Evolutionary conservation across 2,888 invertebrate species (phyloP), one percentile per base, ranked within the genome.

Genomic region (Cephalotes varians): DNA sequence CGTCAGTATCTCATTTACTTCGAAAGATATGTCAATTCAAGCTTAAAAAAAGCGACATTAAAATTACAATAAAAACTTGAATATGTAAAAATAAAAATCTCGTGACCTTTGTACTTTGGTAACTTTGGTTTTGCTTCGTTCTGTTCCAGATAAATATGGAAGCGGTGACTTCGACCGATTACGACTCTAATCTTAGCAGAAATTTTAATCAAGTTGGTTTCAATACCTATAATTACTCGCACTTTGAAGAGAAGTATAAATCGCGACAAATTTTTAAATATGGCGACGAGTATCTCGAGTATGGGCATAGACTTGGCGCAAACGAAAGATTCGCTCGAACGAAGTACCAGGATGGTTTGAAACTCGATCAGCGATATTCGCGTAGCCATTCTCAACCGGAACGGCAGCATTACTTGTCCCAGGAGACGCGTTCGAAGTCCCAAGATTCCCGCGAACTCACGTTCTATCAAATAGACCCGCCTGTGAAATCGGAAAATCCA

Each of bases 71-170:
- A 54, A 65, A 65, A 65, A 54, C 7, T 37, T 12, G 2, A 62
- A 34, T 3, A 21, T 15, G 12, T 0, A 25, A n/a, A n/a, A n/a
- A 54, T 40, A 54, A 31, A 18, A 65, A 28, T 9, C 1, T 64
- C 5, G 51, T 47, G 5, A 31, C 9, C 25, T 34, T 31, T 34
- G n/a, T 49, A 34, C 18, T 12, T 21, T 25, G 5, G 21, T 72
- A 77, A 51, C n/a, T 4, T 15, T 44, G 56, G 9, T 21, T 40
- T 65, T 9, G 34, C n/a, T 34, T 0, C 71, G 25, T 80, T 80
- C 21, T 51, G n/a, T 85, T 95, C 5, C 94, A 95, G 95, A 95
- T 95, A 87, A 95, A 95, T 90, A 94, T 95, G 95, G 95, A 95
- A 84, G 94, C 95, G 51, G 95, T 95, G 81, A 95, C 95, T 80